A percentile compares a stretch with the other conserved stretches of the same genome.
Conservation (phyloP, 2,797 vertebrate species). For the Sebastes iracundus region DNA sequence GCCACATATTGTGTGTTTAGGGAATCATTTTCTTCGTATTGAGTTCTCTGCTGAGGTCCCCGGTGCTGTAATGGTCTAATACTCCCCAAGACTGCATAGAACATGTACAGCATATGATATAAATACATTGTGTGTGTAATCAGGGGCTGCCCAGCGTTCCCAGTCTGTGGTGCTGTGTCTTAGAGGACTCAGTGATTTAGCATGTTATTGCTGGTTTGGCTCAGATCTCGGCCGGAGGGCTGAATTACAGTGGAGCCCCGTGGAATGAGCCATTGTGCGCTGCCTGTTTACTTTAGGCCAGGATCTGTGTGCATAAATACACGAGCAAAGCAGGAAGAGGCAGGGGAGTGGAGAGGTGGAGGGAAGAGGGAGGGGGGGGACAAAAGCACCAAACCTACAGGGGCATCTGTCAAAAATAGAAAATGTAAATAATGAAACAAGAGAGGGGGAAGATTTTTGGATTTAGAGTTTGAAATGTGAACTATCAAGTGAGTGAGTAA, state of each 20-base stretch:
- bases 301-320: conserved; percentile 72
- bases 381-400: conserved; percentile 69
- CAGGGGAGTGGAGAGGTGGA: conserved; percentile 47
- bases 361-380: conserved; percentile 3
- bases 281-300: conserved; percentile 77
- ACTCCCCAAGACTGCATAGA: conserved; percentile 33
- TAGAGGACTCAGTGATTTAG: conserved; percentile 60
- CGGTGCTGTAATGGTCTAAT: conserved; percentile 19
- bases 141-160: conserved; percentile 55
- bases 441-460: neutral
- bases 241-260: conserved; percentile 70
- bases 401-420: conserved; percentile 74
- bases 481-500: conserved; percentile 33
- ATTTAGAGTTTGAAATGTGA: conserved; percentile 46
- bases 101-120: conserved; percentile 45
- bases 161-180: conserved; percentile 52
- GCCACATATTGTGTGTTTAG: conserved; percentile 56
- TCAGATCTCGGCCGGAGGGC: conserved; percentile 64
- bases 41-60: conserved; percentile 28
- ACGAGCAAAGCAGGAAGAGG: conserved; percentile 65
- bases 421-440: conserved; percentile 70
- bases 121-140: conserved; percentile 57
- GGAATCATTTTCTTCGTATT: conserved; percentile 48
- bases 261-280: conserved; percentile 73
- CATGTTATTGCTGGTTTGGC: conserved; percentile 71